These are phyloP conservation scores for Pseudorhiza aurosa DNA, from an alignment of 30 jellyfish, hydroid and myxozoan genomes.

Conservation along the genomic window DNA sequence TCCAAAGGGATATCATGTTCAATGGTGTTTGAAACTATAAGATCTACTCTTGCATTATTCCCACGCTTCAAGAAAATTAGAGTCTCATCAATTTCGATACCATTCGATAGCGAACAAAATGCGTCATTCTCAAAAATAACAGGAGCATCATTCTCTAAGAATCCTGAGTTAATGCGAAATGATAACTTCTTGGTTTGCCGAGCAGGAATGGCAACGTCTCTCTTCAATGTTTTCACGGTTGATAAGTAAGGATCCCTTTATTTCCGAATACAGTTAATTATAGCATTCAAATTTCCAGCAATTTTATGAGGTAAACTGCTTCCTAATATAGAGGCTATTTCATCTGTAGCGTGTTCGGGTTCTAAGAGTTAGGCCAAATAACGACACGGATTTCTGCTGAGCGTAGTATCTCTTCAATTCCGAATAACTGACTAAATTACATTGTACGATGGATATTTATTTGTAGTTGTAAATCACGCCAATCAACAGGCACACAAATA, in stretches of 20 bases:
- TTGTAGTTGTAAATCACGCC: too few species aligned
- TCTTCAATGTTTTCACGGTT: constrained; percentile 17
- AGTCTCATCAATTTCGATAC: constrained; percentile 14
- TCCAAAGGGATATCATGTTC: constrained; percentile 14
- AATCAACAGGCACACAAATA: too few species aligned
- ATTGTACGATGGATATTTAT: too few species aligned
- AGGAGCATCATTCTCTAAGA: constrained; percentile 1
- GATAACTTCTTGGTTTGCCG: neutral
- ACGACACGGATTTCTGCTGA: too few species aligned
- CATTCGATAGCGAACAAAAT: neutral
- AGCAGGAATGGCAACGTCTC: neutral
- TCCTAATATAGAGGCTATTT: too few species aligned
- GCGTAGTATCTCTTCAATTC: too few species aligned
- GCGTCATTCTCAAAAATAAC: constrained; percentile 16
- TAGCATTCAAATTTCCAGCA: too few species aligned
- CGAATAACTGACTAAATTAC: too few species aligned
- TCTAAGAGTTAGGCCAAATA: too few species aligned
- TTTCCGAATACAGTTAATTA: too few species aligned
- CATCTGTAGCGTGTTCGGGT: too few species aligned
- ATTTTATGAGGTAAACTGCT: too few species aligned
- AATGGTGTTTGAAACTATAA: neutral
- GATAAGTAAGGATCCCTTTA: neutral
- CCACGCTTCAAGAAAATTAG: constrained; percentile 4
- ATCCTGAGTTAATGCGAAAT: constrained; percentile 5
- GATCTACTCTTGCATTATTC: constrained; percentile 5